Base-by-base conservation (phyloP, 2,797 vertebrate genomes). In the Cottoperca gobio region DNA sequence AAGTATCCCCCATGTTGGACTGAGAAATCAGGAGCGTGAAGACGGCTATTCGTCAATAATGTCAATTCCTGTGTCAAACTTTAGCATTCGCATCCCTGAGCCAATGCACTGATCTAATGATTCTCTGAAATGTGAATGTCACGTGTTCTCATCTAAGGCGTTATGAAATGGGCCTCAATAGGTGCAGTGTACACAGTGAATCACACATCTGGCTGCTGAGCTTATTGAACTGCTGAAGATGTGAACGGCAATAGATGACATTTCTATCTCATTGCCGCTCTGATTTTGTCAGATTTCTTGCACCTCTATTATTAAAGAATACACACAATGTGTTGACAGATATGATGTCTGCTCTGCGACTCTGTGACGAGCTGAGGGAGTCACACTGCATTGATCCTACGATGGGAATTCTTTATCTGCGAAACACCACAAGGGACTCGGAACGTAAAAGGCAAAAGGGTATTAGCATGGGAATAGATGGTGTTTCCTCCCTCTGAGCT, bases 381-480 rank as follows among this genome's bases (percentile, higher is more conserved):
- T 43, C 23, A 52, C 39, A n/a, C 19, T 7, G 24, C 24, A 65
- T n/a, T 74, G 67, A 58, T 80, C 17, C 37, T 7, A 6, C 13
- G 53, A 53, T 60, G 54, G 42, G 31, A 66, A 55, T 57, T 35
- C 35, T 61, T 72, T 52, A 75, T 59, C 60, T 21, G 62, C 37
- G 55, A 60, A 72, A 50, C 49, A 37, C 46, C 55, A 57, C 59
- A 42, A 62, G 54, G 46, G 26, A 75, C 21, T 35, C 40, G 55
- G 57, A 61, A 75, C 52, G 66, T 53, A 68, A 62, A 79, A 54
- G n/a, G 52, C 52, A 43, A 48, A n/a, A 43, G 35, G 24, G 55
- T 61, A 68, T 81, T 81, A 76, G 57, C 43, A 83, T 68, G 57
- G 81, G 86, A 65, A 82, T 70, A 60, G 69, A 54, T 66, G 52